These are phyloP conservation scores for Chrysina gloriosa DNA, from an alignment of 2,888 invertebrate genomes.

Conservation along the genomic window DNA sequence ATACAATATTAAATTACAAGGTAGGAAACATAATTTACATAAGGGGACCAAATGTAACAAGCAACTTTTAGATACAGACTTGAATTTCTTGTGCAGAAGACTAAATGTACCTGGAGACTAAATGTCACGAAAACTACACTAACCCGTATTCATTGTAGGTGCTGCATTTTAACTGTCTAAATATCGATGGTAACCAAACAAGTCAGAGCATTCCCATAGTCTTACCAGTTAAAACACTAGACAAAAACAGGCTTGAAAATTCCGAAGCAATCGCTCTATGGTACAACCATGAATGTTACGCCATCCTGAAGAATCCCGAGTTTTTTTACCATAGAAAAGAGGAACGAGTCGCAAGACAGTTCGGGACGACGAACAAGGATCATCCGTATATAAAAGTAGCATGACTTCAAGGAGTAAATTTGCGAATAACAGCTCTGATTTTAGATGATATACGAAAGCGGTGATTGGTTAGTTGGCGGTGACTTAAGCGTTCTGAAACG, in stretches of 20 bases:
- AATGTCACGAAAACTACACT: too few species aligned
- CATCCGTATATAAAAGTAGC: constrained; percentile 87
- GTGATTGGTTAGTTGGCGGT: constrained; percentile 95
- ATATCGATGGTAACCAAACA: constrained; percentile 76
- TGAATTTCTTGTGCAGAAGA: too few species aligned
- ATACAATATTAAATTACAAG: too few species aligned
- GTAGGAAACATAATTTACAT: too few species aligned
- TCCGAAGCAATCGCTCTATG: constrained; percentile 73
- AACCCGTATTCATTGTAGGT: too few species aligned
- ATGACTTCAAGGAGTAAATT: background rate
- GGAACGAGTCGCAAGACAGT: constrained; percentile 89
- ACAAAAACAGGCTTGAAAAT: constrained; percentile 78
- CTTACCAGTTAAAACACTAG: constrained; percentile 76
- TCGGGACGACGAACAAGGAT: constrained; percentile 83
- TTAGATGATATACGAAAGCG: constrained; percentile 85
- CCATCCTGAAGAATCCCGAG: constrained; percentile 84
- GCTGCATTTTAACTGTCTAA: constrained; percentile 89
- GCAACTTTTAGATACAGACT: too few species aligned
- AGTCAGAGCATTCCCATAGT: constrained; percentile 97
- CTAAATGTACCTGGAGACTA: too few species aligned
- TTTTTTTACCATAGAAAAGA: constrained; percentile 94
- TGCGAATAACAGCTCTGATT: background rate
- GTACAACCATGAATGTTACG: constrained; percentile 75
- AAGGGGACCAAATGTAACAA: too few species aligned
- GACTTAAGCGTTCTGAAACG: constrained; percentile 88